Conservation (phyloP, 2,797 vertebrate genomes). For the Sebastes umbrosus region DNA sequence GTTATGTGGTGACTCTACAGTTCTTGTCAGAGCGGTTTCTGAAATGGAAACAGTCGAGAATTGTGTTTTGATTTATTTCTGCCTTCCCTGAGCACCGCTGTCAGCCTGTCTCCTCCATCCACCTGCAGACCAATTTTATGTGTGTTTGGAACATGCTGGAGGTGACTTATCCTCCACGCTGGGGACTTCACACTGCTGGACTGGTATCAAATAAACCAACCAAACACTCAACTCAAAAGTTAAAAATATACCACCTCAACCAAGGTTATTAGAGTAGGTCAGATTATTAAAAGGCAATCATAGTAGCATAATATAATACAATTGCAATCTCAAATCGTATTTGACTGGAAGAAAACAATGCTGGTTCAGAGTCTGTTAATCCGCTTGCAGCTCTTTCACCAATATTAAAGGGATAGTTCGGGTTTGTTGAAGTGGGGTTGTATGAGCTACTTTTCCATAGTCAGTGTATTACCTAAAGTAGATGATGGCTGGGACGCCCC, state of each 20-base stretch:
- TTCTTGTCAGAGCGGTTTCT: constrained; percentile 1
- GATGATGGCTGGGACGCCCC: too few relatives aligned
- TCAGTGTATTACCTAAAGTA: too few relatives aligned
- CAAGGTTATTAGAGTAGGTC: background rate
- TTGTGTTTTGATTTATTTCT: constrained; percentile 23
- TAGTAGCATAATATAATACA: background rate
- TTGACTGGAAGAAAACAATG: background rate
- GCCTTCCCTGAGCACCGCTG: background rate
- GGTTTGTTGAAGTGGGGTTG: too few relatives aligned
- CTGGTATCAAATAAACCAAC: constrained; percentile 6
- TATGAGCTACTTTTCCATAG: too few relatives aligned
- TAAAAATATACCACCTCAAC: background rate
- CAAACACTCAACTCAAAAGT: background rate
- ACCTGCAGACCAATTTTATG: constrained; percentile 5
- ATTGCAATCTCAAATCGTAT: background rate
- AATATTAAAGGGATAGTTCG: background rate
- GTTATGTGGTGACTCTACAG: background rate
- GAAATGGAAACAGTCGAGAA: constrained; percentile 3
- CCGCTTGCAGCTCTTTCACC: background rate
- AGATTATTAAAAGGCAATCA: background rate
- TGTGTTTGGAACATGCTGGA: constrained; percentile 31
- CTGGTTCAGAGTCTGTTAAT: background rate
- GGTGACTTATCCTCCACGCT: constrained; percentile 20
- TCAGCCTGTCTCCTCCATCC: constrained; percentile 16
- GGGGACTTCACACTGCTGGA: constrained; percentile 7